Base-by-base conservation (phyloP, 2,888 invertebrate genomes). In the Nebria brevicollis region DNA sequence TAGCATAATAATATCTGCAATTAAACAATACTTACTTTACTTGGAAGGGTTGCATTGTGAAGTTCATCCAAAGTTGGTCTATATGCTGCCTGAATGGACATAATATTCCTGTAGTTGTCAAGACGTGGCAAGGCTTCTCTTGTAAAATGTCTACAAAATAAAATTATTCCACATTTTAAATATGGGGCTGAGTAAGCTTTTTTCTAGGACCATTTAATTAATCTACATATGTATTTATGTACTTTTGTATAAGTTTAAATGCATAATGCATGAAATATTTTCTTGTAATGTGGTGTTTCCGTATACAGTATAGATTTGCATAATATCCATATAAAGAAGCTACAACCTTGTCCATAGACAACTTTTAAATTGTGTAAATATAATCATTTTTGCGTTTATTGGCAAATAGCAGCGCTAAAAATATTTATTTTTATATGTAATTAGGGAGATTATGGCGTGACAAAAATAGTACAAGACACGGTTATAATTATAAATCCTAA, bases 21-120 rank as follows among this genome's bases (percentile, higher is more conserved):
- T n/a, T 68, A 25, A 3, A 68, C 2, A 25, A 68, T 8, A 10
- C 91, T 91, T 90, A 95, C 96, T 93, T 96, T 95, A 86, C 93
- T 93, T 43, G 94, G 93, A 64, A 95, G 88, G 13, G 95, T 95
- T 81, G 95, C 94, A 88, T 97, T 95, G 89, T 96, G 96, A 20
- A 97, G 92, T 89, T 97, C 97, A 87, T 97, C 97, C 83, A 97
- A 89, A 4, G 97, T 96, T 15, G 97, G 97, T 84, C 97, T 91
- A 85, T 95, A 95, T 10, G 94, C 95, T 2, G 96, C 96, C 88
- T 96, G 96, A 72, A 97, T 93, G 20, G 96, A 96, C 92, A 96
- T 92, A 85, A 96, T 95, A 86, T 97, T 96, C 84, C 97, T 92
- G 89, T 97, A 97, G 90, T 97, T 96, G 88, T 97, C 97, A 89